Percentiles rank a stretch among this genome's conserved stretches.
Evolutionary conservation across 92 coral and sea anemone species (phyloP).

Genomic region (Siderastrea siderea): DNA sequence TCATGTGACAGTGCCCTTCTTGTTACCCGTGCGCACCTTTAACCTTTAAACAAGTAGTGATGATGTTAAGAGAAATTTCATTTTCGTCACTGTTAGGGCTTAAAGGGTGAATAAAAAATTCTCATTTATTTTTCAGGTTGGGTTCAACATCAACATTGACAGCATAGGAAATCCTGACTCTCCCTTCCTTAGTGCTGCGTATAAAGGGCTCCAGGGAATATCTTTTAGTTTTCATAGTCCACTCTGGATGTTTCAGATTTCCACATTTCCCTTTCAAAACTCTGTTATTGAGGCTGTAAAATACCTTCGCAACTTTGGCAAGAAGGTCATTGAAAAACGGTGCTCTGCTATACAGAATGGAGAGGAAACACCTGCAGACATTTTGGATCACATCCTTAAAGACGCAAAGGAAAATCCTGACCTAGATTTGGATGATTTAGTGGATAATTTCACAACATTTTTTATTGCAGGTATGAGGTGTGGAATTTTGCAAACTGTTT

Average conservation of each 20-base stretch:
- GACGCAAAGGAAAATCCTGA: constrained; percentile 36
- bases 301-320: constrained; percentile 47
- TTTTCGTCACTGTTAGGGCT: no score
- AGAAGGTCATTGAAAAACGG: constrained; percentile 25
- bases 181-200: constrained; percentile 40
- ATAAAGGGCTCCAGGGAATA: constrained; percentile 35
- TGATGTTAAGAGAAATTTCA: no score
- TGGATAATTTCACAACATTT: constrained; percentile 76
- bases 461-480: constrained; percentile 72
- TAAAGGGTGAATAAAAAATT: no score
- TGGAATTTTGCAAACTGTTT: no score
- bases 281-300: constrained; percentile 15
- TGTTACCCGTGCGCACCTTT: no score
- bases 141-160: constrained; percentile 35
- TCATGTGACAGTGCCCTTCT: no score
- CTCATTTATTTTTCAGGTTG: constrained; percentile 29
- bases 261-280: constrained; percentile 39
- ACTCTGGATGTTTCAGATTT: constrained; percentile 40
- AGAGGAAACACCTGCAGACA: constrained; percentile 62
- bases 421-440: constrained; percentile 69
- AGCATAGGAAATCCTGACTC: constrained; percentile 35
- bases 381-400: constrained; percentile 61
- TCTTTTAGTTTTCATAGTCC: constrained; percentile 28
- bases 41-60: no score
- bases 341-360: constrained; percentile 22